Conservation (phyloP, 2,888 invertebrate species). For the Eupithecia abbreviata region DNA sequence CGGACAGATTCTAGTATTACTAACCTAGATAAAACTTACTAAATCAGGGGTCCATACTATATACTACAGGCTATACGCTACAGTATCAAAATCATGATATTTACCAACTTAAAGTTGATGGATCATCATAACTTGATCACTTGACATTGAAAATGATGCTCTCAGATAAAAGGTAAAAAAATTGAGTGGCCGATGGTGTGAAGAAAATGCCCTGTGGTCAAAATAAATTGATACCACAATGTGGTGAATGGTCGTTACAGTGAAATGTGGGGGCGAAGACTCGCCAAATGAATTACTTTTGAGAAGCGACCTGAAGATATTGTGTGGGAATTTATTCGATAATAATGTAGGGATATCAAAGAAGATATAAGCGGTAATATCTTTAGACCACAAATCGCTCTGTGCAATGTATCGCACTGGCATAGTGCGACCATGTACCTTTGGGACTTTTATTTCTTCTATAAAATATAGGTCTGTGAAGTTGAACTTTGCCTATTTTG, state of each 20-base stretch:
- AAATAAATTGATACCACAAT: conserved; percentile 74
- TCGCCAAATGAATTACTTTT: conserved; percentile 21
- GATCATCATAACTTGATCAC: conserved; percentile 15
- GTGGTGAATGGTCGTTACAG: conserved; percentile 69
- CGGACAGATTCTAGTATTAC: too few relatives aligned
- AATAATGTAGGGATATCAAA: conserved; percentile 19
- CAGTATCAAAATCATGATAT: not conserved
- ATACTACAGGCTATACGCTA: not conserved
- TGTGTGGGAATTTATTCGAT: conserved; percentile 21
- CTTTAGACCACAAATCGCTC: conserved; percentile 24
- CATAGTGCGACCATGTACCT: not conserved
- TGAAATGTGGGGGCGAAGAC: conserved; percentile 57
- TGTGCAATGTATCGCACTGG: not conserved
- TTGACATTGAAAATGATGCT: conserved; percentile 1
- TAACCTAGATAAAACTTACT: not conserved
- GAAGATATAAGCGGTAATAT: conserved; percentile 15
- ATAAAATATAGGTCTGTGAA: conserved; percentile 5
- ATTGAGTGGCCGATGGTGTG: conserved; percentile 42
- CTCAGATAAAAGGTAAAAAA: not conserved
- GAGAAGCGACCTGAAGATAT: conserved; percentile 9
- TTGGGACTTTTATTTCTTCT: conserved; percentile 6
- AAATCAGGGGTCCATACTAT: not conserved
- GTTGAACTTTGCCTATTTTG: not conserved
- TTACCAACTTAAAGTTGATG: conserved; percentile 13
- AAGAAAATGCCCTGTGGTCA: conserved; percentile 69